Conservation (phyloP, 2,797 vertebrate species). For the Todus mexicanus region DNA sequence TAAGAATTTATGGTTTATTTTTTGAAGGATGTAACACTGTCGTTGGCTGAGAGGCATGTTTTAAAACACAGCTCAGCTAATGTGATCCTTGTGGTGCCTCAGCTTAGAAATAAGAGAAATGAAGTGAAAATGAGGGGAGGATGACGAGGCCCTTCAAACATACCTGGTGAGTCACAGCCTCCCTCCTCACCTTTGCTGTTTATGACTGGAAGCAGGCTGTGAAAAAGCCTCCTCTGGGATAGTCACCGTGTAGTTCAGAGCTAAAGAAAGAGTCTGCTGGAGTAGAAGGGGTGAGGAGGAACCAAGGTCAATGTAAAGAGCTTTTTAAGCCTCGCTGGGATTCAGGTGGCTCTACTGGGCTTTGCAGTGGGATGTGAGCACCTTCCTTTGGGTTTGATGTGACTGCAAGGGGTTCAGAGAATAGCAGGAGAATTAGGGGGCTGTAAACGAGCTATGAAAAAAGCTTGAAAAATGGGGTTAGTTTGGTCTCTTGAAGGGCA, state of each 20-base stretch:
- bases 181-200: not conserved
- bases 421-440: rapidly evolving
- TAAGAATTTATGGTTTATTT: not conserved
- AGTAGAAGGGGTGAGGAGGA: not conserved
- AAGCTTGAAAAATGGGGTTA: not conserved
- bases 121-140: not conserved
- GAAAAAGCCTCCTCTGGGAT: not conserved
- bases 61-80: not conserved
- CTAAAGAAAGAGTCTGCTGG: not conserved
- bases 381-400: not conserved
- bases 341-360: not conserved
- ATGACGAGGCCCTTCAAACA: not conserved
- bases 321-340: not conserved
- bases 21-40: not conserved
- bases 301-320: not conserved
- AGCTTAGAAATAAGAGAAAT: not conserved
- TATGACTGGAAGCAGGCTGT: not conserved
- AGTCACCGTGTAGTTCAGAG: not conserved
- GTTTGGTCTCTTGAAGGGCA: not conserved
- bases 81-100: not conserved
- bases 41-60: not conserved
- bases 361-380: not conserved
- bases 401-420: not conserved
- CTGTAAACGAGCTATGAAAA: not conserved
- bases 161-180: constrained; percentile 10